Evolutionary conservation across 2,113 vertebrate genomes (phyloP), one percentile per base, ranked within the genome.

Genomic region (Passer domesticus): DNA sequence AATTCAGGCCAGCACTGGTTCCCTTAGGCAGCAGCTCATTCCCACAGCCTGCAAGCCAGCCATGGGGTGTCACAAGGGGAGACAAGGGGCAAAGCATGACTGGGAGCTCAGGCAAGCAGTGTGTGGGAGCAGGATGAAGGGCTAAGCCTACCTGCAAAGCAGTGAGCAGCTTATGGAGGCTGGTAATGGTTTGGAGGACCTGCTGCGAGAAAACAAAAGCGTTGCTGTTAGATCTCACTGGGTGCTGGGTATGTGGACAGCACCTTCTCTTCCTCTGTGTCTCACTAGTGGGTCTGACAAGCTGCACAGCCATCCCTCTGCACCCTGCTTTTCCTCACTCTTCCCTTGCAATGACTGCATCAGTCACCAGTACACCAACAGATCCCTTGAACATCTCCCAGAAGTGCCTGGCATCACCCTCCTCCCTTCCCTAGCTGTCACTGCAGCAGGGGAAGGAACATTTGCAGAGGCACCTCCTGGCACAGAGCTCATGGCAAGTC

Each of bases 91-190:
- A 9, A 92, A 68, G 67, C 3, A 3, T 0, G 0, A 80, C 53
- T 53, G 50, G 47, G 2, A 56, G 73, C 31, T 50, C 0, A 6
- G 35, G 46, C 33, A 85, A 58, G 75, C 8, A 7, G 78, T 6
- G 37, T 44, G 72, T 60, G 59, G 46, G 72, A 96, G 85, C 15
- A 3, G 74, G 56, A 60, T 50, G 80, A 70, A 43, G 0, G 9
- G 80, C 75, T 59, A 74, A 95, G 94, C 62, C 23, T 97, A 99
- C 99, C 99, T 99, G 99, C 95, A 99, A 97, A 52, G 98, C 96
- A 95, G 97, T 99, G 87, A 99, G 98, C 91, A 99, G 98, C 33
- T 98, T 98, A 27, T 99, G 98, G 70, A 99, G 98, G 74, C 98
- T 98, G 87, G 98, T 97, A 64, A 99, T 98, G 60, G 98, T 99